Base-by-base conservation (phyloP, 2,797 vertebrate species). In the Glossophaga mutica region DNA sequence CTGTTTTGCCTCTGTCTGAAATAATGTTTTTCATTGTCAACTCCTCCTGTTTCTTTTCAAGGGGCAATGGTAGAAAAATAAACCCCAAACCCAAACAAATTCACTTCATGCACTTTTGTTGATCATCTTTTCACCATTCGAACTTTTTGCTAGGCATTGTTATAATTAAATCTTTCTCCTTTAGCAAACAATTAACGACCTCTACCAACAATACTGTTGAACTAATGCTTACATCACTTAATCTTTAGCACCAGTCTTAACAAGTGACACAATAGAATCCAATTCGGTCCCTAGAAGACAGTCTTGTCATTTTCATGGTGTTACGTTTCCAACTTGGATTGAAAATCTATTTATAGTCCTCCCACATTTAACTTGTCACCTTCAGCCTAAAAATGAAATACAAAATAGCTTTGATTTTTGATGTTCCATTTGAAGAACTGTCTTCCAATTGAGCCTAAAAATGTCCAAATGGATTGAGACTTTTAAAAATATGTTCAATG, bases 401-500 rank as follows among this genome's bases (percentile, higher is more conserved):
- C 5, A 90, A 87, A 96, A 89, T 6, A 97, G 74, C 55, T 87
- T 93, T 85, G 39, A 94, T 88, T 97, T 95, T 65, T 87, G 39
- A 77, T 81, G 70, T 90, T 42, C 16, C n/a, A 42, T 50, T 93
- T 94, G 44, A 71, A 59, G 70, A 97, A 87, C 62, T 67, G 32
- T 39, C 44, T 94, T 68, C 59, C 26, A 82, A 79, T 2, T 24
- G 34, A 57, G 29, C 59, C 44, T 67, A 65, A 94, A 94, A 90
- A 44, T 86, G 22, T 26, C 11, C 11, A 8, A 32, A 2, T 32
- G 18, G n/a, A 83, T 15, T 88, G 37, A 95, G 15, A 87, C 91
- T 94, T 68, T 91, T 46, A 22, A 85, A 70, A 70, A 37, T 89
- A 68, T 42, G 6, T 65, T 50, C 37, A 78, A 44, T 57, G 16